These are phyloP conservation scores for Xyliphius kryptos DNA, from an alignment of 2,113 vertebrate genomes.

Conservation along the genomic window DNA sequence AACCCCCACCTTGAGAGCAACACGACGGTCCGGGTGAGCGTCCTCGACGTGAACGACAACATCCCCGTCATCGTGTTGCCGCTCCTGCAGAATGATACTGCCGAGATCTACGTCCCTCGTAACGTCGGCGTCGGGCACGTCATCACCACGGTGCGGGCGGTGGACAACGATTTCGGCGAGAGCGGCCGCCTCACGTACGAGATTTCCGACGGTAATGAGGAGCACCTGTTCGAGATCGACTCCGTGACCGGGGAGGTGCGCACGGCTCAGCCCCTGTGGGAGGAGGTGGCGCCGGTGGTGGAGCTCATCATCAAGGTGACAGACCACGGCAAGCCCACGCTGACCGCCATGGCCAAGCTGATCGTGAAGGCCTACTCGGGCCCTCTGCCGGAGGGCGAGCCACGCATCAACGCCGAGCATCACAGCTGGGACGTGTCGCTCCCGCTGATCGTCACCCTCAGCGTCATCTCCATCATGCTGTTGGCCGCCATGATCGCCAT, in stretches of 20 bases:
- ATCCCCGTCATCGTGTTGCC: slow-evolving; percentile 91
- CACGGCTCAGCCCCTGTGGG: slow-evolving; percentile 90
- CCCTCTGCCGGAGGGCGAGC: slow-evolving; percentile 82
- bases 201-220: slow-evolving; percentile 94
- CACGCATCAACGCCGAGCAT: slow-evolving; percentile 81
- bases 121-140: slow-evolving; percentile 93
- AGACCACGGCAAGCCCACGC: slow-evolving; percentile 91
- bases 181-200: slow-evolving; percentile 94
- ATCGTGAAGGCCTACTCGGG: slow-evolving; percentile 87
- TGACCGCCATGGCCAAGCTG: slow-evolving; percentile 88
- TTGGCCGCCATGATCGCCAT: slow-evolving; percentile 97
- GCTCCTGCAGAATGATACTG: slow-evolving; percentile 87
- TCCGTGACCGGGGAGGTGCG: slow-evolving; percentile 86
- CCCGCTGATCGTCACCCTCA: slow-evolving; percentile 91
- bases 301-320: slow-evolving; percentile 93
- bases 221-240: slow-evolving; percentile 93
- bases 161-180: slow-evolving; percentile 95
- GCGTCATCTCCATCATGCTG: slow-evolving; percentile 93
- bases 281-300: slow-evolving; percentile 83
- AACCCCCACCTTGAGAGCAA: slow-evolving; percentile 94
- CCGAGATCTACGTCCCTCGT: slow-evolving; percentile 91
- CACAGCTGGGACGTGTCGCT: slow-evolving; percentile 95
- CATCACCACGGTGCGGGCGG: slow-evolving; percentile 84
- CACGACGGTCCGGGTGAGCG: slow-evolving; percentile 83
- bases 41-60: slow-evolving; percentile 95